Evolutionary conservation across 2,888 invertebrate genomes (phyloP).

Genomic region (Drosophila nigricruria): DNA sequence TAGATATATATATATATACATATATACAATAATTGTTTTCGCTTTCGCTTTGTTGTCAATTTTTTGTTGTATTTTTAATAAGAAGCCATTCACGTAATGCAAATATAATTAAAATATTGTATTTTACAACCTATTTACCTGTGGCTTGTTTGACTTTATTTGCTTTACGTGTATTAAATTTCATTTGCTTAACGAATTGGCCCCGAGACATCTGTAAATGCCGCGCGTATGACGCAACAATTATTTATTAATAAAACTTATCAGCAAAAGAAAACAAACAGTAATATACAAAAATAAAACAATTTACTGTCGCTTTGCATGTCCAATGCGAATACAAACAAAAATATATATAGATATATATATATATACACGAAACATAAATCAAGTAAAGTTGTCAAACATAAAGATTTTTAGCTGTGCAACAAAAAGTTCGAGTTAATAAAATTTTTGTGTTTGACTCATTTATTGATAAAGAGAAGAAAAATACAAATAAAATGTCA

Average conservation of each 20-base stretch:
- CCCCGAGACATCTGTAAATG: slow-evolving; percentile 39
- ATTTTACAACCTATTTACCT: slow-evolving; percentile 36
- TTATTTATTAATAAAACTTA: slow-evolving; percentile 49
- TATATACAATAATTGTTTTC: not conserved
- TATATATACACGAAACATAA: not conserved
- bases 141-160: slow-evolving; percentile 30
- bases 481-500: not conserved
- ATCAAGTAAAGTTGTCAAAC: not conserved
- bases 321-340: slow-evolving; percentile 6
- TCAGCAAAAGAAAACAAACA: slow-evolving; percentile 4
- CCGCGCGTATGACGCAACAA: slow-evolving; percentile 34
- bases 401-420: not conserved
- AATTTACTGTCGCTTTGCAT: slow-evolving; percentile 16
- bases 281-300: slow-evolving; percentile 15
- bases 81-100: slow-evolving; percentile 24
- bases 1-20: not conserved
- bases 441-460: no score
- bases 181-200: slow-evolving; percentile 24
- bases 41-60: not conserved
- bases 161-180: slow-evolving; percentile 42
- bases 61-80: not conserved
- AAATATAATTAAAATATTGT: slow-evolving; percentile 38
- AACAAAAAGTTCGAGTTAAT: not conserved
- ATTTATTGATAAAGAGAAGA: not conserved
- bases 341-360: no score